Evolutionary conservation across 1,140 invertebrate genomes (phyloP), one percentile per base, ranked within the genome.

Genomic region (Drosophila biarmipes): DNA sequence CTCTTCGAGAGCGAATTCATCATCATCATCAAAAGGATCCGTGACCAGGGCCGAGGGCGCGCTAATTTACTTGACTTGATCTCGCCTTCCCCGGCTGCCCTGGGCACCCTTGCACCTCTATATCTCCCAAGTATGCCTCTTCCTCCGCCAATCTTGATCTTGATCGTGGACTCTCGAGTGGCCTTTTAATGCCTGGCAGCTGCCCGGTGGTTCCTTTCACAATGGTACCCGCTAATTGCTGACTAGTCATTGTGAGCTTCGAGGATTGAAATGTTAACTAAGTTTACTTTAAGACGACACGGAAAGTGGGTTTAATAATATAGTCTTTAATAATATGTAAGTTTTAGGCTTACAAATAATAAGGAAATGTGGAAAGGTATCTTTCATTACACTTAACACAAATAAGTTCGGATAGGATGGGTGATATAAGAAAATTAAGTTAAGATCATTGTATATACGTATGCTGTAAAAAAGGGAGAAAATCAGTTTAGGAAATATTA

Each of bases 1-100:
- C 82, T 87, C 82, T 87, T 87, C 78, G 82, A 87, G 82, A 87
- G 82, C 63, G 78, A 82, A 67, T 67, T 67, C 61, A 66, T 66
- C 71, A 75, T 73, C 48, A 51, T 63, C 69, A 61, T 49, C 46
- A 86, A 89, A 87, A 80, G 80, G 66, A 71, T 71, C 77, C 81
- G 68, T 78, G 82, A 74, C 82, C 78, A 78, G 66, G 61, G 73
- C 72, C 78, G 73, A 80, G 72, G 73, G 59, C 67, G 71, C 79
- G 80, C 80, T 85, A 84, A 85, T 80, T 87, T 78, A 59, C 78
- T 68, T 61, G 54, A 71, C 75, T 71, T 66, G 68, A 73, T 48
- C 75, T 66, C 40, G 54, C 45, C 48, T 31, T 42, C 35, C 45
- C 42, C 37, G 14, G 38, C 38, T 29, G 38, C 24, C 40, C 53